Base-by-base conservation (phyloP, 1,140 invertebrate genomes). In the Zaprionus davidi region DNA sequence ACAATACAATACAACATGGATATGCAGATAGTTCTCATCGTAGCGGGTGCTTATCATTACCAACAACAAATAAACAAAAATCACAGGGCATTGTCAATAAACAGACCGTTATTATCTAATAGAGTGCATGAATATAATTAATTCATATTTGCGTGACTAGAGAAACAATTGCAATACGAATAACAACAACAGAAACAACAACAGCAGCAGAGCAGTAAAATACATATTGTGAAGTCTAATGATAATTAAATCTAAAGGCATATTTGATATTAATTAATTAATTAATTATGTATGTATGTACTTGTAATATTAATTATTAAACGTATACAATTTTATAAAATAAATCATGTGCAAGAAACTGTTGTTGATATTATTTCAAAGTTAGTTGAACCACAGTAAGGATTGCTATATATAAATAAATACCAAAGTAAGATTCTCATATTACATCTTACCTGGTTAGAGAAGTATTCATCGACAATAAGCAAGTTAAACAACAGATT, bases 321-420 rank as follows among this genome's bases (percentile, higher is more conserved):
- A 90, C 79, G 79, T 90, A 90, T 90, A 90, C 85, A 90, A 90
- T 90, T 90, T 90, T 90, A 90, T 90, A 90, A 85, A 90, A 87
- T 87, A 90, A 87, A 87, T 73, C 78, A 76, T 84, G 84, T 88
- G 85, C 85, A 90, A 83, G 76, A 81, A 74, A 63, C 36, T 41
- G 53, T 51, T 63, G 22, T 70, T 56, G 31, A 64, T 31, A 12
- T 28, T 60, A 68, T 56, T 56, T 56, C 6, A 24, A 46, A 20
- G 2, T 31, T 49, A 26, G 20, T 51, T 13, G 0, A 53, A 17
- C 28, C 28, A 12, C 9, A 20, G 17, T 1, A 1, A 2, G 28
- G 28, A 31, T 31, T 31, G 9, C 3, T 34, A 31, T 7, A 26
- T 5, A 26, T 26, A 26, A 9, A 31, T 31, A 1, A 31, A 31